Conservation (phyloP, 2,113 vertebrate species). For the Chionis minor region DNA sequence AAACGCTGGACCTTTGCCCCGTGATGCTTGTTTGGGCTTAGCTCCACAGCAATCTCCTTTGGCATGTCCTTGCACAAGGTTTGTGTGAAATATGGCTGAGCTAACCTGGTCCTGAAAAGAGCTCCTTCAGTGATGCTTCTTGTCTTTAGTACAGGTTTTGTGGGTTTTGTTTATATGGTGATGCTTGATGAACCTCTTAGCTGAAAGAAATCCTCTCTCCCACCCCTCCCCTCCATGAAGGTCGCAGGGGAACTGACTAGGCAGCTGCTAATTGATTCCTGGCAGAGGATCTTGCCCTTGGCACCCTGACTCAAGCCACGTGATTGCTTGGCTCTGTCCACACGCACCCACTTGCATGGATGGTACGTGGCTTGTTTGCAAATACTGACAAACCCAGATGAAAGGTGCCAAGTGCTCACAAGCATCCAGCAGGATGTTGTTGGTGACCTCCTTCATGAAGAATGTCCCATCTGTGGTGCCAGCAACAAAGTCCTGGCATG, state of each 20-base stretch:
- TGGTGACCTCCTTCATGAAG: neutral
- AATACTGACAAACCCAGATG: neutral
- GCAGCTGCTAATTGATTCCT: conserved; percentile 10
- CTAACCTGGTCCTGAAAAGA: neutral
- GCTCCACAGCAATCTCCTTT: neutral
- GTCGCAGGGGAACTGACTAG: neutral
- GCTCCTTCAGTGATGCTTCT: neutral
- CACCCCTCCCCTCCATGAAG: neutral
- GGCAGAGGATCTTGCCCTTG: neutral
- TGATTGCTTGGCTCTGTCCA: neutral
- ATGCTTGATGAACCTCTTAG: neutral
- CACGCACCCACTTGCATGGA: neutral
- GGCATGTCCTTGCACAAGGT: neutral
- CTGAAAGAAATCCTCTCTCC: neutral
- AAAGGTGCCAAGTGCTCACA: neutral
- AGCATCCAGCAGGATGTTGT: neutral
- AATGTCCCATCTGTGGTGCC: neutral
- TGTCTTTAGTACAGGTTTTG: neutral
- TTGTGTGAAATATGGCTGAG: neutral
- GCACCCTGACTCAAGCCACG: neutral
- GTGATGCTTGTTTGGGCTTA: neutral
- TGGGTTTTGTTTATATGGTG: neutral
- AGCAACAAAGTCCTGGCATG: neutral
- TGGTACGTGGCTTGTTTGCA: conserved; percentile 10
- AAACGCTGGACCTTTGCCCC: neutral